Evolutionary conservation across 2,797 vertebrate species (phyloP).

Genomic region (Poecilia gillii): DNA sequence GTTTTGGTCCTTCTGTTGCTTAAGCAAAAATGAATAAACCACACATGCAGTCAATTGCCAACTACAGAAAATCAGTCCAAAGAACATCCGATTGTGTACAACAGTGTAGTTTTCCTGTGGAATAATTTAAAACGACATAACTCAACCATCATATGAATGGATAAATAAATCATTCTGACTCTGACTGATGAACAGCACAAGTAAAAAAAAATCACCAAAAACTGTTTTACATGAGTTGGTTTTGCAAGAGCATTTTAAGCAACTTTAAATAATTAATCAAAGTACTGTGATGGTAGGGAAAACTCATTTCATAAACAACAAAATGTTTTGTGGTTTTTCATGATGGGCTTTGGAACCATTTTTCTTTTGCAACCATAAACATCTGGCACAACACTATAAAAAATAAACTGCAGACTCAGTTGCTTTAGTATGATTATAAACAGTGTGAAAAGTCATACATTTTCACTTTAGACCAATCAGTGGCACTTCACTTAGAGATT

Average conservation of each 20-base stretch:
- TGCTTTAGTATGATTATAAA: neutral
- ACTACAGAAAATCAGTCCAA: conserved; percentile 52
- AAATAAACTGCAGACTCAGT: neutral
- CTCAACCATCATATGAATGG: conserved; percentile 31
- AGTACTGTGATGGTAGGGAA: neutral
- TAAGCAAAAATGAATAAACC: neutral
- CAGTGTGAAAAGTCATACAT: neutral
- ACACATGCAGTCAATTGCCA: neutral
- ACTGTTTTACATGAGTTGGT: neutral
- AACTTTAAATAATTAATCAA: neutral
- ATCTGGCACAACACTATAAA: neutral
- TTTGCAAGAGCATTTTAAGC: neutral
- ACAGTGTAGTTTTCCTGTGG: conserved; percentile 36
- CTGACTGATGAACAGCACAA: neutral
- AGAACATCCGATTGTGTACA: conserved; percentile 20
- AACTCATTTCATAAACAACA: conserved; percentile 2
- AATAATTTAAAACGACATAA: conserved; percentile 63
- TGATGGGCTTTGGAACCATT: neutral
- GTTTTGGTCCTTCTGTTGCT: neutral
- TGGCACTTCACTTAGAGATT: neutral
- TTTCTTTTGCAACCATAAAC: neutral
- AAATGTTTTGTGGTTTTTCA: neutral
- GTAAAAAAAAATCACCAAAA: neutral
- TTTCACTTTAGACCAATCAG: neutral
- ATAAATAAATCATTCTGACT: neutral